Evolutionary conservation across 2,888 invertebrate genomes (phyloP).

Genomic region (Conchocele bisecta): DNA sequence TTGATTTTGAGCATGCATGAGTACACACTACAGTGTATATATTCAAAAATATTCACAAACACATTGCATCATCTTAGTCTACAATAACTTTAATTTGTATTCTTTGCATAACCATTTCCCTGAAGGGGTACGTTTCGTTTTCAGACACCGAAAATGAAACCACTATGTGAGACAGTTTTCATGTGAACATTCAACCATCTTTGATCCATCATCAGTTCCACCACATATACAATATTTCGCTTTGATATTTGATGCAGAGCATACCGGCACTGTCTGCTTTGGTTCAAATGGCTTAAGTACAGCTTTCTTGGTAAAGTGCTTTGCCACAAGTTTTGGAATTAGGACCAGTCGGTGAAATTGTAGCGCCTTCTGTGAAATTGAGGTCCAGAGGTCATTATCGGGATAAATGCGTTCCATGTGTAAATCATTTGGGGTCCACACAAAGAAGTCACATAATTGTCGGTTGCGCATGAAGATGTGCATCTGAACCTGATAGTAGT

Average conservation of each 20-base stretch:
- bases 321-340: conserved; percentile 42
- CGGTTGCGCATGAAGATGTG: conserved; percentile 12
- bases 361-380: conserved; percentile 11
- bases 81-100: no score
- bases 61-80: no score
- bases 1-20: no score
- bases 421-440: conserved; percentile 31
- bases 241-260: neutral
- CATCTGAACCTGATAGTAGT: conserved; percentile 49
- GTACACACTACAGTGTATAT: no score
- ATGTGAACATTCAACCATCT: conserved; percentile 35
- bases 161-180: conserved; percentile 20
- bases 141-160: conserved; percentile 28
- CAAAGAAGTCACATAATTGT: conserved; percentile 47
- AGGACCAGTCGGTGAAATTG: conserved; percentile 28
- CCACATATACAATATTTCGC: conserved; percentile 20
- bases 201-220: conserved; percentile 25
- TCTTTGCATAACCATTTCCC: conserved; percentile 23
- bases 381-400: conserved; percentile 3
- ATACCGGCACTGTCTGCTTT: neutral
- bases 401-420: conserved; percentile 29
- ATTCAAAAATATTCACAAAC: no score
- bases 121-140: conserved; percentile 19
- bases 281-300: neutral
- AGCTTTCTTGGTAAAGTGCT: conserved; percentile 7